These are phyloP conservation scores for Andrena flavipes DNA, from an alignment of 2,888 invertebrate species.

Conservation along the genomic window DNA sequence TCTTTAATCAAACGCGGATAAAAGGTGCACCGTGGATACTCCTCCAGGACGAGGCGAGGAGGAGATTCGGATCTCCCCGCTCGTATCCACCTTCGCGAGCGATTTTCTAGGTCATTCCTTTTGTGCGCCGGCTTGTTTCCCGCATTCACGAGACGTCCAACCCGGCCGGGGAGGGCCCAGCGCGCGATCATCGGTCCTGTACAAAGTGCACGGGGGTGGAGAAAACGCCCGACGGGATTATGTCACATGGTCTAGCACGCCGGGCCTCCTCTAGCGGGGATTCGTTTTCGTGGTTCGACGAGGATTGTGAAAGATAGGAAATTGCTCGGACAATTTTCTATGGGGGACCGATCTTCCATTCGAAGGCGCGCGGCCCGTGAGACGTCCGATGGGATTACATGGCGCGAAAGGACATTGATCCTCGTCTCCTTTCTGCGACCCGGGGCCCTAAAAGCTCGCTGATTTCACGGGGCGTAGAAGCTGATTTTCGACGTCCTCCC, in stretches of 20 bases:
- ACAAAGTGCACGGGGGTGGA: slow-evolving; percentile 32
- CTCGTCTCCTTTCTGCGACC: slow-evolving; percentile 7
- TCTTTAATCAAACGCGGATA: slow-evolving; percentile 64
- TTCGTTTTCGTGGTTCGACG: slow-evolving; percentile 69
- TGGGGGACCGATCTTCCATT: slow-evolving; percentile 70
- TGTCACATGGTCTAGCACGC: slow-evolving; percentile 81
- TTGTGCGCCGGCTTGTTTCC: slow-evolving; percentile 63
- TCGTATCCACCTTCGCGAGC: slow-evolving; percentile 40
- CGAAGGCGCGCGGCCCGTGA: slow-evolving; percentile 50
- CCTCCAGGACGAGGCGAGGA: background rate
- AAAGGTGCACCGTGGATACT: slow-evolving; percentile 39
- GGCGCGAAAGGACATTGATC: slow-evolving; percentile 61
- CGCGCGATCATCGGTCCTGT: slow-evolving; percentile 44
- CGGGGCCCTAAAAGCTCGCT: background rate
- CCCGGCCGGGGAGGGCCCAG: slow-evolving; percentile 46
- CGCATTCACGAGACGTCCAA: slow-evolving; percentile 59
- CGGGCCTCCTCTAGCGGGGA: slow-evolving; percentile 55
- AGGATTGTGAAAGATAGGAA: slow-evolving; percentile 80
- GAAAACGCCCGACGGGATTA: slow-evolving; percentile 78
- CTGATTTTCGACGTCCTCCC: background rate
- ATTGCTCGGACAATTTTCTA: slow-evolving; percentile 82
- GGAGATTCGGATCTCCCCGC: slow-evolving; percentile 19
- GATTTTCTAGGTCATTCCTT: slow-evolving; percentile 70
- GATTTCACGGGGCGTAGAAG: background rate
- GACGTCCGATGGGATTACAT: slow-evolving; percentile 69